Base-by-base conservation (phyloP, 2,888 invertebrate genomes). In the Bombylius discolor region DNA sequence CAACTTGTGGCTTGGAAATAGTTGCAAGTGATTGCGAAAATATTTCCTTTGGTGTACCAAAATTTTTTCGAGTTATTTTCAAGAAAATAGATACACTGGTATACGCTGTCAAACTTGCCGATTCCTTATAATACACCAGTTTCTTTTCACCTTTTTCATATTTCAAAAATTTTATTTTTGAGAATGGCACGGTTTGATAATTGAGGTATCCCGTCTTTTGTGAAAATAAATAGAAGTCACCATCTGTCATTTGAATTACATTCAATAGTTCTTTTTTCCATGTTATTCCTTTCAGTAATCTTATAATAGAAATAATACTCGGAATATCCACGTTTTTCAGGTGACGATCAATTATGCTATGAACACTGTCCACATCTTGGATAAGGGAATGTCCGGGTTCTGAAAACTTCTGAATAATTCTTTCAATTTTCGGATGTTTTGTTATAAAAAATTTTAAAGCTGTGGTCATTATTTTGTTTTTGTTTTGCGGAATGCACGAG, bases 71-170 rank as follows among this genome's bases (percentile, higher is more conserved):
- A 36, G 36, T 36, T 36, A 9, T 6, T 36, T 36, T 36, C 36
- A 36, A 36, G 36, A 36, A 36, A 36, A 36, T 36, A 36, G 7
- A 8, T 36, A 36, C 4, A 36, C 36, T 36, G 36, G 9, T 36
- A 9, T 36, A 36, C 36, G 36, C 36, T 36, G 36, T 36, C 36
- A 36, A 36, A 36, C 36, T 36, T 3, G 36, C 36, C 4, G 36
- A 36, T 9, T 36, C 36, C 9, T 36, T 36, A 36, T 36, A 36
- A 36, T 36, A 36, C 36, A 36, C 36, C 6, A 36, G 4, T 8
- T 36, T 4, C 9, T 36, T 76, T 62, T 76, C 65, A 67, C 75
- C 76, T 62, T 77, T 33, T 31, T 45, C 32, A 8, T 52, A 46
- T 56, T 51, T 62, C 14, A 47, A 23, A 7, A 47, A 7, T 46